Evolutionary conservation across 2,797 vertebrate species (phyloP).

Genomic region (Sciurus carolinensis): DNA sequence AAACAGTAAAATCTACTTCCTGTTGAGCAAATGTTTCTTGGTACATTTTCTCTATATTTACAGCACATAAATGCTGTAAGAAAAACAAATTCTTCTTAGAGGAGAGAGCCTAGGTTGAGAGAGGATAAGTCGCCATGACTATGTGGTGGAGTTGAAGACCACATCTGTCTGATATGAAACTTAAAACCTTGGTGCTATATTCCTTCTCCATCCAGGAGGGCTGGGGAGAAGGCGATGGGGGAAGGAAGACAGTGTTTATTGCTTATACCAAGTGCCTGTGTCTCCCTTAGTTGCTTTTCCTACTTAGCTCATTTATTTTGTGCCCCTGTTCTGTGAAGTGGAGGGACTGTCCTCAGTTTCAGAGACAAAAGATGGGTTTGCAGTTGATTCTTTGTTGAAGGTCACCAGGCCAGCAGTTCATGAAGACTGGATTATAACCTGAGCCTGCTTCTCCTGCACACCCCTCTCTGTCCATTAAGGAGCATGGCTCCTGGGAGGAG

Average conservation of each 20-base stretch:
- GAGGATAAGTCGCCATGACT: neutral
- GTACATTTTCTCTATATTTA: neutral
- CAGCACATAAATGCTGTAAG: neutral
- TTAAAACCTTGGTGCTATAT: fast-evolving
- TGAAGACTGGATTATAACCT: neutral
- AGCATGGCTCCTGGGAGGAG: neutral
- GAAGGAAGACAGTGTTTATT: neutral
- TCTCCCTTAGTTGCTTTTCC: neutral
- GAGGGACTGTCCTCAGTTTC: neutral
- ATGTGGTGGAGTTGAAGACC: neutral
- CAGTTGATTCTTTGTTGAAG: neutral
- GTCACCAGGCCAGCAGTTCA: neutral
- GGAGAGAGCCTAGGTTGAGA: neutral
- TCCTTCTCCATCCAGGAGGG: neutral
- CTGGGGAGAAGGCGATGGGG: neutral
- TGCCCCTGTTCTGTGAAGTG: neutral
- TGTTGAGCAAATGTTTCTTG: neutral
- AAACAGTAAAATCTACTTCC: neutral
- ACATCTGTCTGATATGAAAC: neutral
- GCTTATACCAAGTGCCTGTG: neutral
- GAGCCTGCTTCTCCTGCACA: neutral
- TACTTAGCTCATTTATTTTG: neutral
- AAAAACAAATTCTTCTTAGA: neutral
- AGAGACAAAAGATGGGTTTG: neutral
- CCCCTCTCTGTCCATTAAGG: neutral